Conservation (phyloP, 64 coral and sea anemone species). For the Montipora foliosa region DNA sequence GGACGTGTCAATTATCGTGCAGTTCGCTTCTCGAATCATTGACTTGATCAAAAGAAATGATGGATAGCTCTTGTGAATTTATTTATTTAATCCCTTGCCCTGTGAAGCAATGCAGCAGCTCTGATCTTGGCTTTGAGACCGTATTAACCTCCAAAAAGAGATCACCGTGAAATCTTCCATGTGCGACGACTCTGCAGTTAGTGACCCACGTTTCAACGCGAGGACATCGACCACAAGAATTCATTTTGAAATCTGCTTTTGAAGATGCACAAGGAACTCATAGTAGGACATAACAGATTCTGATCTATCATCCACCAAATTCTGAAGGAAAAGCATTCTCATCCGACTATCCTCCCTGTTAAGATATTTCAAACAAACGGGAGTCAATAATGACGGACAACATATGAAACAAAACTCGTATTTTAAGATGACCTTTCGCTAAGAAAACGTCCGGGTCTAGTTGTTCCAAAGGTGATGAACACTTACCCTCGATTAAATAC, state of each 20-base stretch:
- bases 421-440: too few relatives aligned
- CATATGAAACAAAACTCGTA: too few relatives aligned
- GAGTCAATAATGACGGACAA: too few relatives aligned
- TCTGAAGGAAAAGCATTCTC: constrained; percentile 81
- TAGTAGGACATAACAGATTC: constrained; percentile 99
- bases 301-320: constrained; percentile 92
- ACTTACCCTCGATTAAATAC: too few relatives aligned
- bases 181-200: background rate
- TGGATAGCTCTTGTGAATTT: background rate
- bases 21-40: background rate
- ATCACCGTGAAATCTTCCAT: background rate
- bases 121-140: background rate
- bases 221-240: too few relatives aligned
- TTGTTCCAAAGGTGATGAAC: too few relatives aligned
- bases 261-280: constrained; percentile 92
- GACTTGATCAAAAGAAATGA: background rate
- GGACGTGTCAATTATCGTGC: background rate
- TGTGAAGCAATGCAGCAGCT: background rate
- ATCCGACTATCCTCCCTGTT: constrained; percentile 83
- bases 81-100: background rate
- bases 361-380: background rate
- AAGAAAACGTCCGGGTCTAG: too few relatives aligned
- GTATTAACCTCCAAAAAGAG: background rate
- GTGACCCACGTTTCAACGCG: background rate
- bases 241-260: constrained; percentile 93